phyloP scores from a whole-genome alignment of 2,888 invertebrate species.

The Diarsia rubi region DNA sequence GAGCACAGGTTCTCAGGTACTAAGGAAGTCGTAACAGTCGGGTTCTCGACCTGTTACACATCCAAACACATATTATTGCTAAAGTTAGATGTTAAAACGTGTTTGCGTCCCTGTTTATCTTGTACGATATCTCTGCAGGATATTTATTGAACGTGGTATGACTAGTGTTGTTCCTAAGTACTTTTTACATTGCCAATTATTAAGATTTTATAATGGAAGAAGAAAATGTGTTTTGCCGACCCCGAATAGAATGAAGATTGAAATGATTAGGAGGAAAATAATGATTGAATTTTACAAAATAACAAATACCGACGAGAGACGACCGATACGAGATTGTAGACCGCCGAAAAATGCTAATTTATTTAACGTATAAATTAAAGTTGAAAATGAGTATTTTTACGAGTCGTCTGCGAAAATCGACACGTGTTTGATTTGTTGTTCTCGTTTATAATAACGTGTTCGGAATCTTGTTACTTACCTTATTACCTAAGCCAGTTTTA shows the following conservation, averaged over 20 bases:
- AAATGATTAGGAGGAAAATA: no score
- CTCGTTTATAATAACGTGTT: slow-evolving; percentile 24
- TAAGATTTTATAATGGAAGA: not conserved
- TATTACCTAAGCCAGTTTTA: slow-evolving; percentile 24
- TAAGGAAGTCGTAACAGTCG: slow-evolving; percentile 50
- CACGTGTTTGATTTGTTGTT: slow-evolving; percentile 18
- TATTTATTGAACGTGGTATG: slow-evolving; percentile 16
- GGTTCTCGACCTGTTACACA: slow-evolving; percentile 21
- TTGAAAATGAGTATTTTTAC: slow-evolving; percentile 33
- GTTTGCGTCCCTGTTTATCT: slow-evolving; percentile 41
- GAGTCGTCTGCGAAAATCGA: slow-evolving; percentile 32
- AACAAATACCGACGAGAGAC: no score
- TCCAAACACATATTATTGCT: slow-evolving; percentile 39
- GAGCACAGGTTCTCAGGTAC: not conserved
- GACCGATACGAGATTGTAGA: not conserved
- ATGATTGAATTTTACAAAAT: not conserved
- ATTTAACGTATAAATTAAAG: slow-evolving; percentile 17
- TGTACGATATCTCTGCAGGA: not conserved
- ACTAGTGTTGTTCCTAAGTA: not conserved
- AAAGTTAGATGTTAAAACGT: slow-evolving; percentile 32
- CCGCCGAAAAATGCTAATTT: slow-evolving; percentile 34
- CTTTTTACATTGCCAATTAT: not conserved
- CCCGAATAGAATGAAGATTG: no score
- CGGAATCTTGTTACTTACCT: not conserved
- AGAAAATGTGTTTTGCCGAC: no score